Evolutionary conservation across 2,113 vertebrate species (phyloP), one percentile per base, ranked within the genome.

Genomic region (Actenoides lindsayi): DNA sequence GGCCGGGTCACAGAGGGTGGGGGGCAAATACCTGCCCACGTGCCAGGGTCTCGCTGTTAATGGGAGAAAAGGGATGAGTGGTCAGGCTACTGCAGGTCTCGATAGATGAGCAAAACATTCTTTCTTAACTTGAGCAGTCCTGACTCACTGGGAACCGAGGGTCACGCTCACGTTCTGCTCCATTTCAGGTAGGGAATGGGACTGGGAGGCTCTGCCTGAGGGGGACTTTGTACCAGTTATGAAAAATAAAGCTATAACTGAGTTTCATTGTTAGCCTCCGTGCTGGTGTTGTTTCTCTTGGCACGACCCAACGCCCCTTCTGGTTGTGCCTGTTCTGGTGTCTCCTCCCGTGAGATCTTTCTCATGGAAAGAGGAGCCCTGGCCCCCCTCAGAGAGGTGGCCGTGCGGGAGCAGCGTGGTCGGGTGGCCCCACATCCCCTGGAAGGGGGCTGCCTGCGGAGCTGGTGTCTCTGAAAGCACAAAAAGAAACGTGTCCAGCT

Each of bases 221-320:
- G 92, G 90, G 19, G 4, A 98, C 98, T 99, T 99, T 98, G 98
- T 99, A 99, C 98, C 97, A 59, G 97, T 98, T 97, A 98, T 97
- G 97, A 96, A 99, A 99, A 99, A 99, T 99, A 99, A 99, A 99
- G 98, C 97, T 98, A 79, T 96, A 97, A 98, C 89, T 96, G 96
- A 97, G 91, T 97, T 96, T 97, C 94, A 91, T 98, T 98, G 97
- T 97, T 98, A 94, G 20, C 11, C 11, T 16, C 16, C 19, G 62
- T 91, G 64, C 62, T 59, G 14, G 2, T 68, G 39, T 5, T 80
- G 51, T 86, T 88, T 93, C 20, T 82, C 28, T 68, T 71, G 51
- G 48, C 56, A 30, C 0, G 0, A 16, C 25, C 50, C 8, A 8
- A 3, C 12, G 2, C 8, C 6, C 17, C 9, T 9, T 20, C 28